Conservation (phyloP, 2,113 vertebrate genomes). For the Cariama cristata region DNA sequence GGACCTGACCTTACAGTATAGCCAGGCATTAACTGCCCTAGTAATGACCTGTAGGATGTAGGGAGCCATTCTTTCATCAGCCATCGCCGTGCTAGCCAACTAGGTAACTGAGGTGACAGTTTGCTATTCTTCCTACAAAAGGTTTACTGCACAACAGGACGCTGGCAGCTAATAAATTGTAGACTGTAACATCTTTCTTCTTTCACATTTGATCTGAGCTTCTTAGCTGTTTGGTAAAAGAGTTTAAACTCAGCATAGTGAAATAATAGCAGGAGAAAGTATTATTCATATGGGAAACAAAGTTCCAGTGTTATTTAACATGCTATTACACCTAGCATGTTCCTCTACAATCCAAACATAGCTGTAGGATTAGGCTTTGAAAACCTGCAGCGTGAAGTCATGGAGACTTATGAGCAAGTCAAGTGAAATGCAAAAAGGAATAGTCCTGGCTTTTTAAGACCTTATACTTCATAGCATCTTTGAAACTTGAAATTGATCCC, state of each 20-base stretch:
- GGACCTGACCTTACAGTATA: neutral
- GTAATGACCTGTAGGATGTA: neutral
- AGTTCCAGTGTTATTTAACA: neutral
- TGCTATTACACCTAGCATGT: neutral
- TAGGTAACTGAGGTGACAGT: neutral
- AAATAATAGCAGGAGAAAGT: neutral
- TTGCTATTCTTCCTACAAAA: neutral
- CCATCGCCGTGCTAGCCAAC: neutral
- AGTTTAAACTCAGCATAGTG: neutral
- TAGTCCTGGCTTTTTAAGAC: neutral
- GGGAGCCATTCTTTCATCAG: neutral
- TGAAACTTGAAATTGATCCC: neutral
- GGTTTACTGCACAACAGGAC: neutral
- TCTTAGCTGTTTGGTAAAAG: neutral
- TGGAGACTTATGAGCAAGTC: neutral
- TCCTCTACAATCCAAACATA: neutral
- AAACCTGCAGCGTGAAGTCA: neutral
- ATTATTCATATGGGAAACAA: neutral
- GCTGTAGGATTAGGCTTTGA: neutral
- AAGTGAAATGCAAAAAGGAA: neutral
- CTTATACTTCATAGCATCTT: neutral
- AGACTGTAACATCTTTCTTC: neutral
- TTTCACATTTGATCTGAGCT: neutral
- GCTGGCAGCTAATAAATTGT: neutral
- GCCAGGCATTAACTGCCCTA: neutral